Conservation (phyloP, 2,113 vertebrate species). For the Chaetodon trifascialis region DNA sequence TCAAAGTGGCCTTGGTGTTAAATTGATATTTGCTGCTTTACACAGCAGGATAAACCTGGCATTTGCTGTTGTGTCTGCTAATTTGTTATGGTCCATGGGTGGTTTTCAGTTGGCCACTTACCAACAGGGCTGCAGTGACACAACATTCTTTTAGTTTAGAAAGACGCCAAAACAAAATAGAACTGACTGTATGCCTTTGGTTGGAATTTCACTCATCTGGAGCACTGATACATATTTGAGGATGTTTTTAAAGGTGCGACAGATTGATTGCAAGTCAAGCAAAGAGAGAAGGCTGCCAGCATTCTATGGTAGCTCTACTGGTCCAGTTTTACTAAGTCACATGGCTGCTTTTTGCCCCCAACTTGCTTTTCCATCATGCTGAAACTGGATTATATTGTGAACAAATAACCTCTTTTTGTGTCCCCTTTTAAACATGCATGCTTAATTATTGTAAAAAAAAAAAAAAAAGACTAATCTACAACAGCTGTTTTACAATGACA, state of each 20-base stretch:
- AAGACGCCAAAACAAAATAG: background rate
- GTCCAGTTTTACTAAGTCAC: background rate
- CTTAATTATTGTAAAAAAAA: background rate
- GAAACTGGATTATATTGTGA: background rate
- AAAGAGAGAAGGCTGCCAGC: background rate
- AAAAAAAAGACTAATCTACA: background rate
- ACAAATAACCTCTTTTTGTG: background rate
- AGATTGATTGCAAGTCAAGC: background rate
- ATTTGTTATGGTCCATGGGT: constrained; percentile 21
- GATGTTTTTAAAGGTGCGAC: background rate
- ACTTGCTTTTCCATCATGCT: background rate
- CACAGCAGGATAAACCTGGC: background rate
- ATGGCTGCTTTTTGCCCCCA: background rate
- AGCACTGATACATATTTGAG: constrained; percentile 8
- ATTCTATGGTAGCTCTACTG: background rate
- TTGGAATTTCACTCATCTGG: background rate
- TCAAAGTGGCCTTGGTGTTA: constrained; percentile 30
- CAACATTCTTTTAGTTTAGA: background rate
- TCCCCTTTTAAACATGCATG: background rate
- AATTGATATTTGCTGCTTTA: constrained; percentile 24
- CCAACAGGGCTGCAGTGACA: background rate
- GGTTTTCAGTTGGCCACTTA: constrained; percentile 1
- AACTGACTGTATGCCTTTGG: background rate
- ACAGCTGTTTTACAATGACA: background rate
- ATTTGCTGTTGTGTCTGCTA: constrained; percentile 15